Conservation (phyloP, 2,888 invertebrate species). For the Belgica antarctica region DNA sequence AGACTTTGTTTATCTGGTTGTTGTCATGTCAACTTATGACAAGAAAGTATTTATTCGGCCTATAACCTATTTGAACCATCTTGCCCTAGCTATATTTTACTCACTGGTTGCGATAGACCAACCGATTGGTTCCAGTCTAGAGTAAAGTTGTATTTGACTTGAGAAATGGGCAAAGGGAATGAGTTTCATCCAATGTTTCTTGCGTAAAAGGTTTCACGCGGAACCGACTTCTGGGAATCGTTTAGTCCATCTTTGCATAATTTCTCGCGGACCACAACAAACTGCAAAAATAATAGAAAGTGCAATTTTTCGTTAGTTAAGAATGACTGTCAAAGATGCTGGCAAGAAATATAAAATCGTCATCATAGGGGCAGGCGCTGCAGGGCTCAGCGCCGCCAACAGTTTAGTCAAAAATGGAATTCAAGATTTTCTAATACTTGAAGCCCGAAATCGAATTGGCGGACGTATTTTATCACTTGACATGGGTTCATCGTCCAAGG, state of each 20-base stretch:
- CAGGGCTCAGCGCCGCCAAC: conserved; percentile 81
- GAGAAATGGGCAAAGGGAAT: background rate
- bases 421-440: conserved; percentile 75
- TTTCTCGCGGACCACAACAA: background rate
- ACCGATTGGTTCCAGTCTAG: too few relatives aligned
- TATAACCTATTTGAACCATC: too few relatives aligned
- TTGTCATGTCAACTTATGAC: too few relatives aligned
- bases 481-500: conserved; percentile 59
- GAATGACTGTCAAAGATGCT: conserved; percentile 35
- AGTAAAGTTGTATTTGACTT: too few relatives aligned
- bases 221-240: background rate
- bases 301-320: background rate
- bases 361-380: conserved; percentile 80
- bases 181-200: background rate
- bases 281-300: background rate
- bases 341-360: conserved; percentile 64
- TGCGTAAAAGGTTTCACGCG: background rate
- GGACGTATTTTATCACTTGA: conserved; percentile 77
- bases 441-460: conserved; percentile 73
- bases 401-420: conserved; percentile 76
- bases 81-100: too few relatives aligned
- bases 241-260: background rate
- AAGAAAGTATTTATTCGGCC: too few relatives aligned
- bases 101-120: too few relatives aligned
- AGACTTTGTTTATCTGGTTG: background rate